A percentile compares a stretch with the other conserved stretches of the same genome.
Evolutionary conservation across 2,797 vertebrate genomes (phyloP).

Genomic region (Denticeps clupeoides): DNA sequence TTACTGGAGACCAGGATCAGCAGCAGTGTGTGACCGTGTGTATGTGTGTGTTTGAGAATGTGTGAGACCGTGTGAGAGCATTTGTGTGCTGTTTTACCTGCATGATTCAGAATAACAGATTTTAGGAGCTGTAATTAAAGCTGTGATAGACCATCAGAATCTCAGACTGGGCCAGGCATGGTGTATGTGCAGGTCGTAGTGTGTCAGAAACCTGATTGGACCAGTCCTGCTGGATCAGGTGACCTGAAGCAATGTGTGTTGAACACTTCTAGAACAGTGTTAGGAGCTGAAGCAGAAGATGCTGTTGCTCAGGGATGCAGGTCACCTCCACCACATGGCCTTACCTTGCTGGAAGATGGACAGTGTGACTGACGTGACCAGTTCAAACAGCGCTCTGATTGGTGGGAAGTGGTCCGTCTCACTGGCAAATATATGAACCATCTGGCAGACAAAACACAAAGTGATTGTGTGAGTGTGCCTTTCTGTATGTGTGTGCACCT

Average conservation of each 20-base stretch:
- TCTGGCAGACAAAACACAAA: conserved; percentile 59
- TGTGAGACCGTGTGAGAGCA: neutral
- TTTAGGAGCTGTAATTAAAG: no score
- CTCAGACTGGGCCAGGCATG: no score
- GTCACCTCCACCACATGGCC: conserved; percentile 35
- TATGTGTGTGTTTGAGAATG: neutral
- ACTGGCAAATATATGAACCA: conserved; percentile 97
- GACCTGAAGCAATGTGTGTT: no score
- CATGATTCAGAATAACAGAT: no score
- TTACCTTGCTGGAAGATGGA: conserved; percentile 98
- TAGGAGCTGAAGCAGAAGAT: no score
- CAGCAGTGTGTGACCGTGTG: neutral
- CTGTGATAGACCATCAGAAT: no score
- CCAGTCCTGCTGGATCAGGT: no score
- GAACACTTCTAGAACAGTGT: no score
- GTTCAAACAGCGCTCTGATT: conserved; percentile 94
- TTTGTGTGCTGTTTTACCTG: no score
- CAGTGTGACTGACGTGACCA: conserved; percentile 92
- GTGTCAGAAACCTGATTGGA: no score
- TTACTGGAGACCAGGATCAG: conserved; percentile 7
- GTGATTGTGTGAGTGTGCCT: neutral
- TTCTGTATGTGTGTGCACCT: conserved; percentile 1
- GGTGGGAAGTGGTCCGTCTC: conserved; percentile 92
- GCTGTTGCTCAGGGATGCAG: conserved; percentile 1
- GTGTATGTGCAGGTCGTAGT: no score